phyloP scores from a whole-genome alignment of 2,113 vertebrate species.

The Neopipo cinnamomea region DNA sequence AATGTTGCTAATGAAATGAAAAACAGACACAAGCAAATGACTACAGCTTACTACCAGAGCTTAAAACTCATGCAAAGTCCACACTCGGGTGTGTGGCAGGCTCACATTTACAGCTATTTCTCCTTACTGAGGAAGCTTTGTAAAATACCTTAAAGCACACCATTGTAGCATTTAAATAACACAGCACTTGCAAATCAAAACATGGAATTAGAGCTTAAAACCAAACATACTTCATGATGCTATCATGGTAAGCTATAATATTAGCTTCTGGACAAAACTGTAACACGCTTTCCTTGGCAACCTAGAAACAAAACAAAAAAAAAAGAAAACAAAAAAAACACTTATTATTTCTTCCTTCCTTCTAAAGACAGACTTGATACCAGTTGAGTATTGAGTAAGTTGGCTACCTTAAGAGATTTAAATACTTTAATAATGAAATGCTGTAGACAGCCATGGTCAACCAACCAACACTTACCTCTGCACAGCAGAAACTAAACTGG shows the following conservation, averaged over 20 bases:
- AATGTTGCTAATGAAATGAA: not conserved
- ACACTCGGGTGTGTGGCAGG: not conserved
- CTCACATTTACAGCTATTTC: not conserved
- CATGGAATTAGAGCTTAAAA: conserved; percentile 48
- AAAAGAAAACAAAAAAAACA: not conserved
- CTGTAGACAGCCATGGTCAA: not conserved
- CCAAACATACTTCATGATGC: conserved; percentile 92
- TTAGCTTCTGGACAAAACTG: conserved; percentile 93
- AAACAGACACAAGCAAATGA: not conserved
- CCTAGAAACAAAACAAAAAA: conserved; percentile 76
- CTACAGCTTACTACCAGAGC: not conserved
- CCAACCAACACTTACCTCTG: not conserved
- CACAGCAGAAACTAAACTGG: not conserved
- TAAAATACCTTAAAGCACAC: not conserved
- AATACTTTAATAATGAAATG: not conserved
- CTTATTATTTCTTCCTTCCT: conserved; percentile 37
- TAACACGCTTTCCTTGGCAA: conserved; percentile 96
- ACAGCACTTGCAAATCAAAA: conserved; percentile 27
- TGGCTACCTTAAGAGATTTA: not conserved
- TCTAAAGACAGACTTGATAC: conserved; percentile 22
- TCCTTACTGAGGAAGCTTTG: not conserved
- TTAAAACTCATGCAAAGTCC: conserved; percentile 8
- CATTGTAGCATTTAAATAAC: not conserved
- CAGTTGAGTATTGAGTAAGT: not conserved
- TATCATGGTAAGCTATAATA: conserved; percentile 96